Base-by-base conservation (phyloP, 2,113 vertebrate genomes). In the Mobula birostris region DNA sequence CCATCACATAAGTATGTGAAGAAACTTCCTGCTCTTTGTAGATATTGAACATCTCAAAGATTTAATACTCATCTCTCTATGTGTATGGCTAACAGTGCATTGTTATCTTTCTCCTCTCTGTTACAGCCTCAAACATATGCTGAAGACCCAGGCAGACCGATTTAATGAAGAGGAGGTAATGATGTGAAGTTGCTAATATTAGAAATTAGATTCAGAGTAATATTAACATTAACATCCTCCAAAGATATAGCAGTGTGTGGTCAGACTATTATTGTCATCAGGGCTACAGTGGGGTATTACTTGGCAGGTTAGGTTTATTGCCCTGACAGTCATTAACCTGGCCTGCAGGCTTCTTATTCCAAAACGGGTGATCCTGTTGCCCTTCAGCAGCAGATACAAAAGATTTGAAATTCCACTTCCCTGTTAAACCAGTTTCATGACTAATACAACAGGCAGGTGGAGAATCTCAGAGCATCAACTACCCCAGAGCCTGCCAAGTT, bases 91-190 rank as follows among this genome's bases (percentile, higher is more conserved):
- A 29, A 91, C 88, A 11, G n/a, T 58, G 7, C 14, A 79, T 3
- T 80, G 40, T 80, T 77, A 94, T 8, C 5, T 70, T 7, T 70
- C 78, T 94, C 68, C 32, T 63, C 94, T 94, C 80, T 94, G 32
- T 94, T 94, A 15, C 96, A 98, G 98, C 95, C 98, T 98, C 95
- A 98, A 98, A 95, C 97, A 98, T 95, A 97, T 97, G 95, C 97
- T 98, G 19, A 98, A 98, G 97, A 98, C 98, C 32, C 98, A 98
- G 95, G 98, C 98, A 56, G 98, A 98, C 95, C 97, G 98, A 94
- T 98, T 98, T 97, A 98, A 96, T 3, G 97, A 98, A 94, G 97
- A 97, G 87, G 98, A 98, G 98, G 98, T 98, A 96, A 96, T 96
- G 58, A 88, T 61, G 56, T 17, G 5, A 82, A 7, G 14, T 19